Conservation (phyloP, 2,113 vertebrate species). For the Eupsittula cactorum region DNA sequence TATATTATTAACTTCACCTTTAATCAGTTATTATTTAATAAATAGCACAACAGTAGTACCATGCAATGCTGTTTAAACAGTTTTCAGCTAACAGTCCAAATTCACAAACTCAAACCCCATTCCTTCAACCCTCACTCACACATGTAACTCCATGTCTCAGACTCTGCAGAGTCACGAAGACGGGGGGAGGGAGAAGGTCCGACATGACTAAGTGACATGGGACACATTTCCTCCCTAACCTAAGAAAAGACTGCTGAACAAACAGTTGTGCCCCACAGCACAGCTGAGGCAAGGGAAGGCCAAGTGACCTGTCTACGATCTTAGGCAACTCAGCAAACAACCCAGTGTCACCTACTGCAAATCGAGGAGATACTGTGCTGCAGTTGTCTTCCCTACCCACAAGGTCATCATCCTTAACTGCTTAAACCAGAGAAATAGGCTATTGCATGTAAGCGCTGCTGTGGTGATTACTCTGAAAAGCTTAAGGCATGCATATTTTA, state of each 20-base stretch:
- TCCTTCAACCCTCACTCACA: not conserved
- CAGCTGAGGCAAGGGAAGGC: not conserved
- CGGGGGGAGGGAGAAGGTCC: not conserved
- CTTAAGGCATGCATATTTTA: not conserved
- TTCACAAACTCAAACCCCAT: not conserved
- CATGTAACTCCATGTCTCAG: rapidly evolving
- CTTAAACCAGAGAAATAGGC: not conserved
- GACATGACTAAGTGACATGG: not conserved
- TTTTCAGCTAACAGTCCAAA: not conserved
- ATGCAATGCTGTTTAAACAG: not conserved
- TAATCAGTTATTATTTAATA: not conserved
- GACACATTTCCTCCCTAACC: not conserved
- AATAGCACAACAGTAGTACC: not conserved
- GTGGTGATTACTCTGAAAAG: not conserved
- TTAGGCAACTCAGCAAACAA: not conserved
- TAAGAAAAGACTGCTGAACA: not conserved
- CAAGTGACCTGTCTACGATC: not conserved
- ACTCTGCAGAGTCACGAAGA: not conserved
- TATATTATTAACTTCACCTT: not conserved
- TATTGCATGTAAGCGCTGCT: not conserved
- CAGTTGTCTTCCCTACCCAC: not conserved
- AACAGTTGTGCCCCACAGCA: not conserved
- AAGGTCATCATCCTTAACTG: not conserved
- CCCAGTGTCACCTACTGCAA: not conserved
- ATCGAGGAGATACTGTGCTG: not conserved